Evolutionary conservation across 2,113 vertebrate species (phyloP).

Genomic region (Carassius gibelio): DNA sequence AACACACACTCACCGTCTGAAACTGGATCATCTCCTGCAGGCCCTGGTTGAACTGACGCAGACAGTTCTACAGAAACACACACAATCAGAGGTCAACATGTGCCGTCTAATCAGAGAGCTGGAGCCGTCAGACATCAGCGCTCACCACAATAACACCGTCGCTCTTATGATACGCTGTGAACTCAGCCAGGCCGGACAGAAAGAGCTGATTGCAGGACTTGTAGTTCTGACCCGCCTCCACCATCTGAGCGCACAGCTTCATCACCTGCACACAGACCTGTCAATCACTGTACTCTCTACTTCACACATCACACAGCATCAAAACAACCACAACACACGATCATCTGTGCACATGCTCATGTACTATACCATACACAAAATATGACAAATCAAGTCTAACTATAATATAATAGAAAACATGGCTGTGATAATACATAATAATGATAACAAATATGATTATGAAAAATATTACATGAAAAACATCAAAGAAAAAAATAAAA

Average conservation of each 20-base stretch:
- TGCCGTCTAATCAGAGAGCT: background rate
- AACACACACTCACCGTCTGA: conserved; percentile 70
- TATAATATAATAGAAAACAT: too few species aligned
- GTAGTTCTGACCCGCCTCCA: conserved; percentile 76
- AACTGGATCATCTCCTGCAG: conserved; percentile 77
- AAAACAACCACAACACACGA: too few species aligned
- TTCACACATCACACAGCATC: too few species aligned
- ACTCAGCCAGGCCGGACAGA: conserved; percentile 68
- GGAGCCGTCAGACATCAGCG: background rate
- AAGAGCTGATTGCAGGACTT: conserved; percentile 74
- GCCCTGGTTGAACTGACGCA: conserved; percentile 74
- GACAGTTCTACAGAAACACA: conserved; percentile 66
- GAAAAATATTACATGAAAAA: too few species aligned
- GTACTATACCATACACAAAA: too few species aligned
- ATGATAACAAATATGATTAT: too few species aligned
- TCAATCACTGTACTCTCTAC: too few species aligned
- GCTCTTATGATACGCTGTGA: conserved; percentile 62
- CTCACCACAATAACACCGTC: conserved; percentile 65
- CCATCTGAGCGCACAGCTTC: conserved; percentile 73
- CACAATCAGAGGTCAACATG: conserved; percentile 4
- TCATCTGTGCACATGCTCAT: too few species aligned
- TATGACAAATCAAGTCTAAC: too few species aligned
- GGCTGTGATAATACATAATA: too few species aligned
- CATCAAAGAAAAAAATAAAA: too few species aligned
- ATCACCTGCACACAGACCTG: conserved; percentile 68